A percentile compares a stretch with the other conserved stretches of the same genome.
Conservation (phyloP, 2,113 vertebrate species). For the Bothrops jararaca region DNA sequence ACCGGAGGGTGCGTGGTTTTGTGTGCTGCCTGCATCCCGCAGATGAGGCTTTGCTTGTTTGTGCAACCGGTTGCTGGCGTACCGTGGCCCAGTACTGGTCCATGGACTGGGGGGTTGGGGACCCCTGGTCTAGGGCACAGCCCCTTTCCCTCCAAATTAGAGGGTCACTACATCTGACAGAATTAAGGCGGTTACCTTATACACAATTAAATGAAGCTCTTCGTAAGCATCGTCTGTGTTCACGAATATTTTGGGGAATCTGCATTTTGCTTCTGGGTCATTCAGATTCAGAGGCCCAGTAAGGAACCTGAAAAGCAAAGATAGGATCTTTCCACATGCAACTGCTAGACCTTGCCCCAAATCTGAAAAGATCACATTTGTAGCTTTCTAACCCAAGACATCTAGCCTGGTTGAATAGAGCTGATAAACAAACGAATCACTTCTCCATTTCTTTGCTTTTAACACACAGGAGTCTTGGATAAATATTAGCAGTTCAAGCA, state of each 20-base stretch:
- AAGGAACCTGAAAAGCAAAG: constrained; percentile 80
- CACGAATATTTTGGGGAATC: constrained; percentile 97
- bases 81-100: too few species aligned
- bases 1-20: too few species aligned
- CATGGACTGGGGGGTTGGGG: too few species aligned
- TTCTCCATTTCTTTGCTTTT: neutral
- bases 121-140: neutral
- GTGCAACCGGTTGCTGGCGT: too few species aligned
- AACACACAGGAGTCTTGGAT: neutral
- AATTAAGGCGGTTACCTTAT: constrained; percentile 79
- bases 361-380: neutral
- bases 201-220: constrained; percentile 96
- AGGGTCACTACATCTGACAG: neutral
- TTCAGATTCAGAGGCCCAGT: constrained; percentile 93
- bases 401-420: neutral
- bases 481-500: neutral
- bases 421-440: neutral
- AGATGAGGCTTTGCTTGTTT: too few species aligned
- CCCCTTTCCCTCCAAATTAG: neutral
- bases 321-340: neutral
- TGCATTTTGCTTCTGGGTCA: constrained; percentile 91
- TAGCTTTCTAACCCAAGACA: neutral
- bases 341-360: neutral
- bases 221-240: constrained; percentile 85
- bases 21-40: too few species aligned